phyloP scores from a whole-genome alignment of 35 echinoderm and acorn worm species.

The Patiria miniata region DNA sequence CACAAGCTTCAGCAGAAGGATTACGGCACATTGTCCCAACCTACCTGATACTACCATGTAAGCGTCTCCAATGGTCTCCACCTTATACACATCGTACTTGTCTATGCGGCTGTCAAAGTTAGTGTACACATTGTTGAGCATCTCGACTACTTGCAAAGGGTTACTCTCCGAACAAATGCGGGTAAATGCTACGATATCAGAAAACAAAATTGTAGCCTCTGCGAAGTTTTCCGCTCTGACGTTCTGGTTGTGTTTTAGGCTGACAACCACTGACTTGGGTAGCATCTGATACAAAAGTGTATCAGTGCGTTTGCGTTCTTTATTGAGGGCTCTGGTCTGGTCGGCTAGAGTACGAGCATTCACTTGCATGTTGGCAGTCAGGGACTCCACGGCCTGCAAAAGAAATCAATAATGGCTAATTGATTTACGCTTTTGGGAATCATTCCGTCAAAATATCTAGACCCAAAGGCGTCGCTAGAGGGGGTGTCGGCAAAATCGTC shows the following conservation, averaged over 20 bases:
- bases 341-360: constrained; percentile 66
- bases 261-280: constrained; percentile 67
- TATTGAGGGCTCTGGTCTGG: constrained; percentile 65
- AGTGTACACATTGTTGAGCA: constrained; percentile 86
- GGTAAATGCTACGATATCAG: constrained; percentile 90
- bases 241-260: constrained; percentile 69
- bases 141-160: constrained; percentile 83
- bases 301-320: constrained; percentile 74
- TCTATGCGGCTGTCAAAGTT: constrained; percentile 76
- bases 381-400: constrained; percentile 50
- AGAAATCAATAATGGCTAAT: too few species aligned
- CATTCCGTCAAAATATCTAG: too few species aligned
- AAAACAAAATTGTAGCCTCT: constrained; percentile 85
- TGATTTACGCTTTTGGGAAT: too few species aligned
- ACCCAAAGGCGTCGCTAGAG: too few species aligned
- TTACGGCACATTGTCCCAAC: neutral
- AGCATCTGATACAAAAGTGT: constrained; percentile 90
- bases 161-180: constrained; percentile 90
- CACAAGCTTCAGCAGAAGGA: neutral
- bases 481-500: too few species aligned
- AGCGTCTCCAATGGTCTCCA: constrained; percentile 88
- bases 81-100: constrained; percentile 89
- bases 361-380: constrained; percentile 69
- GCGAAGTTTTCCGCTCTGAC: constrained; percentile 71
- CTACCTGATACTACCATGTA: constrained; percentile 97